Percentiles rank a stretch among this genome's conserved stretches.
phyloP scores from a whole-genome alignment of 2,888 invertebrate species.

The Synanthedon tipuliformis region DNA sequence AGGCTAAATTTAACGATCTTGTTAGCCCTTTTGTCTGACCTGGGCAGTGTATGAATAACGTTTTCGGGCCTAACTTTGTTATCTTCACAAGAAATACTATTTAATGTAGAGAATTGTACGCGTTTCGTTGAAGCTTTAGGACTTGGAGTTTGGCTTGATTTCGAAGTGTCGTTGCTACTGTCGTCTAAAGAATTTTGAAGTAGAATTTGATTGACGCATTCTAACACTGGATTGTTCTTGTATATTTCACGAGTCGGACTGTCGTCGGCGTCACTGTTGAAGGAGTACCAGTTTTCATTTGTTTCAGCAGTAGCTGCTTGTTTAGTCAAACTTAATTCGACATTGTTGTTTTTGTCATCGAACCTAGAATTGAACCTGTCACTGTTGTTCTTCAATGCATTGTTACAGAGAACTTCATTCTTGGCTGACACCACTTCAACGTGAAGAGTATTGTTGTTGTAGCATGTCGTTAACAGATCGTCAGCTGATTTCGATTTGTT shows the following conservation, averaged over 20 bases:
- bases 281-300: constrained; percentile 84
- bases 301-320: constrained; percentile 50
- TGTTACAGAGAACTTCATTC: constrained; percentile 57
- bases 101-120: constrained; percentile 74
- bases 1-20: constrained; percentile 66
- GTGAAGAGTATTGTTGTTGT: constrained; percentile 36
- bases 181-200: constrained; percentile 78
- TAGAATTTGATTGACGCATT: constrained; percentile 88
- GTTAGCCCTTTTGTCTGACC: constrained; percentile 56
- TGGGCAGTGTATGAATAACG: constrained; percentile 44
- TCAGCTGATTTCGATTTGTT: constrained; percentile 50
- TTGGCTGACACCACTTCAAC: constrained; percentile 50
- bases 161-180: constrained; percentile 61
- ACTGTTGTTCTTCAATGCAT: constrained; percentile 37
- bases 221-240: constrained; percentile 85
- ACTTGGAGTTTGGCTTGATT: constrained; percentile 58
- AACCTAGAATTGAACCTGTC: constrained; percentile 33
- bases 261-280: constrained; percentile 82
- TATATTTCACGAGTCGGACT: constrained; percentile 77
- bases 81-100: constrained; percentile 70
- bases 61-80: constrained; percentile 38
- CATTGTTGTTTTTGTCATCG: constrained; percentile 48
- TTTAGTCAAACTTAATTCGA: constrained; percentile 30
- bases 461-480: constrained; percentile 36
- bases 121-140: constrained; percentile 66